Evolutionary conservation across 1,140 invertebrate genomes (phyloP).

Genomic region (Forficula auricularia): DNA sequence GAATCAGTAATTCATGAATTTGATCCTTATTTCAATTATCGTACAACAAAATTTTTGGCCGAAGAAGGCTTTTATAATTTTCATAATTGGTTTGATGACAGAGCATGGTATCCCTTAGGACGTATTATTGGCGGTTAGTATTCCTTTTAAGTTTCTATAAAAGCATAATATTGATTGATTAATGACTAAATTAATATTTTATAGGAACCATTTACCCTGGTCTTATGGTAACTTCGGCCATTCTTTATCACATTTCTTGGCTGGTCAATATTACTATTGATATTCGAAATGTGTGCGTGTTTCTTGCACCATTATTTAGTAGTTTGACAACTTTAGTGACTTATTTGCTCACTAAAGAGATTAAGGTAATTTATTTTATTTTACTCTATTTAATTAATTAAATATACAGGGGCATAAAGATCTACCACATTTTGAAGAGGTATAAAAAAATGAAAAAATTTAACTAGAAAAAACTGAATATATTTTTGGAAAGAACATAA

Average conservation of each 20-base stretch:
- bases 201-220: conserved; percentile 91
- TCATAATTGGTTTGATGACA: conserved; percentile 98
- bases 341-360: conserved; percentile 87
- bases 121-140: conserved; percentile 79
- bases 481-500: too few relatives aligned
- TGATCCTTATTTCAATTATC: conserved; percentile 97
- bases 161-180: conserved; percentile 13
- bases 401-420: too few relatives aligned
- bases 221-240: conserved; percentile 92
- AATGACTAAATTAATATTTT: conserved; percentile 15
- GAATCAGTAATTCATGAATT: conserved; percentile 98
- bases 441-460: too few relatives aligned
- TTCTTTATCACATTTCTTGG: conserved; percentile 73
- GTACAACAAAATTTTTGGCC: conserved; percentile 83
- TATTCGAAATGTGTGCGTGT: conserved; percentile 94
- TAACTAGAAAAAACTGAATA: too few relatives aligned
- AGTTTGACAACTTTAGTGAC: conserved; percentile 90
- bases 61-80: conserved; percentile 96
- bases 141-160: conserved; percentile 7
- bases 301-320: conserved; percentile 91
- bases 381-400: too few relatives aligned
- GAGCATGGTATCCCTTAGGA: conserved; percentile 95
- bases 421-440: too few relatives aligned
- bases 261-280: conserved; percentile 87
- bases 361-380: conserved; percentile 45